phyloP scores from a whole-genome alignment of 2,797 vertebrate species.

The Gobio occitaniae region DNA sequence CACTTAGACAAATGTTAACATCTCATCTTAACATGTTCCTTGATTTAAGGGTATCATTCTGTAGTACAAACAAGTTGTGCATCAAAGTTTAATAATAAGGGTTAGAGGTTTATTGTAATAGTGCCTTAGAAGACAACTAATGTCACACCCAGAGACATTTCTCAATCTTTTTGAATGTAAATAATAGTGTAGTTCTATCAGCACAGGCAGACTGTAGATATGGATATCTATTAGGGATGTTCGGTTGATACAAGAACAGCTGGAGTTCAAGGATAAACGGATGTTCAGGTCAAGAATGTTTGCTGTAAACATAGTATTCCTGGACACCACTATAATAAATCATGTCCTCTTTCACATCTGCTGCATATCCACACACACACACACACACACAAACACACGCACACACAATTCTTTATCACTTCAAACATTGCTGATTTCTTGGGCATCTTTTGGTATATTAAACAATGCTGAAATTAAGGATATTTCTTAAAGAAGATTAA shows the following conservation, averaged over 20 bases:
- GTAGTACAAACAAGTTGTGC: not conserved
- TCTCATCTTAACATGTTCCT: not conserved
- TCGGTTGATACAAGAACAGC: slow-evolving; percentile 49
- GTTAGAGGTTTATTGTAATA: not conserved
- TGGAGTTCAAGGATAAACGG: slow-evolving; percentile 54
- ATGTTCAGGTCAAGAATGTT: slow-evolving; percentile 49
- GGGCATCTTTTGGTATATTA: not conserved
- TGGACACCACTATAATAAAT: slow-evolving; percentile 18
- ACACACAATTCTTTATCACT: not conserved
- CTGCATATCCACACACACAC: not conserved
- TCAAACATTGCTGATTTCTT: not conserved
- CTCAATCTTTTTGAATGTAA: not conserved
- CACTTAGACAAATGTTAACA: not conserved
- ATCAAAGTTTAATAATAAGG: not conserved
- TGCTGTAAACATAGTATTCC: slow-evolving; percentile 48
- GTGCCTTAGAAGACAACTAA: not conserved
- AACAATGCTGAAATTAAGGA: not conserved
- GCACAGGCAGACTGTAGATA: slow-evolving; percentile 9
- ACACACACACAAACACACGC: not conserved
- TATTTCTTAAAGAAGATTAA: not conserved
- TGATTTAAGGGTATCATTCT: not conserved
- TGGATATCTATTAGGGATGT: slow-evolving; percentile 54
- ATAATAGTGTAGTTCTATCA: not conserved
- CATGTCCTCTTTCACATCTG: not conserved
- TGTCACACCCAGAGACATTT: not conserved